phyloP scores from a whole-genome alignment of 1,140 invertebrate species.

The Drosophila aff. region DNA sequence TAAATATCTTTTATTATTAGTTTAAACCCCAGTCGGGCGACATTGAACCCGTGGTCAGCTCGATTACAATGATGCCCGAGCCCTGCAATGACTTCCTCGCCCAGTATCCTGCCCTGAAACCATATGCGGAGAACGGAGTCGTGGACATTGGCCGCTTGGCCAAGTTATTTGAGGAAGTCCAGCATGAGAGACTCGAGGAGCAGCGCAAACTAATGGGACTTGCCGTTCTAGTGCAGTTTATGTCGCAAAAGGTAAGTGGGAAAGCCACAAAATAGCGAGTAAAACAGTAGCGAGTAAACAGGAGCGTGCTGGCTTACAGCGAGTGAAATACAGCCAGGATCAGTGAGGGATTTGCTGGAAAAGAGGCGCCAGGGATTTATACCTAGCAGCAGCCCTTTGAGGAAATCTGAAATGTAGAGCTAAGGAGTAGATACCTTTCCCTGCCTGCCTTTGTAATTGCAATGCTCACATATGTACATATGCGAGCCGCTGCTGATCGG shows the following conservation, averaged over 20 bases:
- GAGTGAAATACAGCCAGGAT: slow-evolving; percentile 17
- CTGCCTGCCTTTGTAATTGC: slow-evolving; percentile 29
- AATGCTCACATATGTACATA: slow-evolving; percentile 10
- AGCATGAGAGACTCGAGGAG: slow-evolving; percentile 29
- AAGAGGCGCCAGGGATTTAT: slow-evolving; percentile 68
- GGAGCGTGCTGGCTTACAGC: not conserved
- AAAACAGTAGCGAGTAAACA: not conserved
- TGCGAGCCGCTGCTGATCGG: slow-evolving; percentile 2
- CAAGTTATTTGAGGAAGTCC: slow-evolving; percentile 48
- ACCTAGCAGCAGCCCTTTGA: slow-evolving; percentile 37
- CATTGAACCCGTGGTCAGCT: slow-evolving; percentile 11
- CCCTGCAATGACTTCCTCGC: slow-evolving; percentile 27
- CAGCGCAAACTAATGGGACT: slow-evolving; percentile 57
- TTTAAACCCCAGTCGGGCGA: not conserved
- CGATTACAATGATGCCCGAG: slow-evolving; percentile 23
- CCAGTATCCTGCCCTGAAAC: slow-evolving; percentile 53
- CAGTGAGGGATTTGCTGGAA: slow-evolving; percentile 50
- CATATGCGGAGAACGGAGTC: slow-evolving; percentile 43
- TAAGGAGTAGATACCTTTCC: not conserved
- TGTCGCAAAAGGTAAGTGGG: slow-evolving; percentile 64
- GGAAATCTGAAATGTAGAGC: slow-evolving; percentile 6
- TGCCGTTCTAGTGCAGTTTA: slow-evolving; percentile 63
- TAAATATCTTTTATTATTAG: not conserved
- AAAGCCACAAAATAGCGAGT: slow-evolving; percentile 4
- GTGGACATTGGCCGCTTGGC: slow-evolving; percentile 45